phyloP scores from a whole-genome alignment of 2,888 invertebrate genomes.

The Heteropelma amictum region DNA sequence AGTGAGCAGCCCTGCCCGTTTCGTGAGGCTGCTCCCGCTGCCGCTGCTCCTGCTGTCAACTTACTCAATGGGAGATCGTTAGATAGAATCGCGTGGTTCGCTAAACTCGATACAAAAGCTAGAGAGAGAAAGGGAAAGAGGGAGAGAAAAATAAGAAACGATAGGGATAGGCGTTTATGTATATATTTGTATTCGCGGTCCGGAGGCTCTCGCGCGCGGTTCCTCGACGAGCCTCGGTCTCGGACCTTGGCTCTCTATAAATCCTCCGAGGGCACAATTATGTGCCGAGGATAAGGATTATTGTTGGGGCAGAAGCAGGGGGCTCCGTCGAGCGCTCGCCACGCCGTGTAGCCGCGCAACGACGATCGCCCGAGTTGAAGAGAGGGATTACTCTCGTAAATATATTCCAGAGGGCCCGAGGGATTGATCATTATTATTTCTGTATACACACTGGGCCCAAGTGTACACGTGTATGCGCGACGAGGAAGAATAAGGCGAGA shows the following conservation, averaged over 20 bases:
- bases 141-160: background rate
- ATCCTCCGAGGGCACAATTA: conserved; percentile 76
- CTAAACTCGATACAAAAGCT: conserved; percentile 24
- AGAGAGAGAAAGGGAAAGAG: conserved; percentile 15
- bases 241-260: conserved; percentile 70
- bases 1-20: background rate
- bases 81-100: conserved; percentile 66
- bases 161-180: background rate
- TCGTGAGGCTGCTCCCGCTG: conserved; percentile 39
- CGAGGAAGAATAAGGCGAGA: conserved; percentile 47
- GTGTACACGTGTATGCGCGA: too few relatives aligned
- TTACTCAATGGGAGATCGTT: conserved; percentile 75
- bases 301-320: conserved; percentile 68
- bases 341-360: conserved; percentile 23
- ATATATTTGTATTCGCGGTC: background rate
- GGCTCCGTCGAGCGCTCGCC: conserved; percentile 23
- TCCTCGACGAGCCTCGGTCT: conserved; percentile 59
- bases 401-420: conserved; percentile 52
- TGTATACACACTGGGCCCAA: too few relatives aligned
- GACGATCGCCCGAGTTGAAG: background rate
- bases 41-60: conserved; percentile 57
- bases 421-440: conserved; percentile 47
- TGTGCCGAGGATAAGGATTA: conserved; percentile 75
- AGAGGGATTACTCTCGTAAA: conserved; percentile 71
- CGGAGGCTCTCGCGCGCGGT: conserved; percentile 53